Percentiles rank a stretch among this genome's conserved stretches.
phyloP scores from a whole-genome alignment of 2,888 invertebrate genomes.

The Noctua janthina region DNA sequence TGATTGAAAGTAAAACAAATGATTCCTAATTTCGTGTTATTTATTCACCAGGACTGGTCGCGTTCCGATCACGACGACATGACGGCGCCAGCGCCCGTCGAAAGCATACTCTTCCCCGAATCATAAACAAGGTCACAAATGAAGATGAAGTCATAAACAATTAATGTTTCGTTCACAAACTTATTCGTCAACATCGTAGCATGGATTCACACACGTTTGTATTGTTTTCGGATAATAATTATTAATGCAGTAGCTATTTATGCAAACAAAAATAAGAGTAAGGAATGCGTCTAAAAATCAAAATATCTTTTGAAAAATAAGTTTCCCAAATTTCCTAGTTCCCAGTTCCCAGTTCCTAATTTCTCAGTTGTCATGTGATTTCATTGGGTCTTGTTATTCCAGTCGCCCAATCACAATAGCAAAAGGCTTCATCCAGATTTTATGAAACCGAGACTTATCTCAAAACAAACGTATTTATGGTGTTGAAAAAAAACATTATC shows the following conservation, averaged over 20 bases:
- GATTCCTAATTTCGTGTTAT: not conserved
- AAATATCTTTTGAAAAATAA: slow-evolving; percentile 3
- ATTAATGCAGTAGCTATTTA: slow-evolving; percentile 6
- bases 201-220: slow-evolving; percentile 33
- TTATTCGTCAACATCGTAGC: slow-evolving; percentile 26
- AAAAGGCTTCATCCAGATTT: not conserved
- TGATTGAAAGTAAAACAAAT: not conserved
- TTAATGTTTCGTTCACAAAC: slow-evolving; percentile 20
- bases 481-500: not conserved
- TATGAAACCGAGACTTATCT: not conserved
- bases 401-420: not conserved
- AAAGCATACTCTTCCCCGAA: slow-evolving; percentile 83
- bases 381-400: slow-evolving; percentile 3
- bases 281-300: not conserved
- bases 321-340: not conserved
- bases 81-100: slow-evolving; percentile 83
- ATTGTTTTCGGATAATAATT: slow-evolving; percentile 21
- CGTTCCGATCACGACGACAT: slow-evolving; percentile 82
- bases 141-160: slow-evolving; percentile 28
- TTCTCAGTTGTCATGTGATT: not conserved
- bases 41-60: slow-evolving; percentile 83
- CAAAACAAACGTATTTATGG: not conserved
- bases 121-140: slow-evolving; percentile 76
- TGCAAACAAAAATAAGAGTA: slow-evolving; percentile 19
- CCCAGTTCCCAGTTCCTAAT: no score